Evolutionary conservation across 2,797 vertebrate genomes (phyloP).

Genomic region (Leptatherina wallacei): DNA sequence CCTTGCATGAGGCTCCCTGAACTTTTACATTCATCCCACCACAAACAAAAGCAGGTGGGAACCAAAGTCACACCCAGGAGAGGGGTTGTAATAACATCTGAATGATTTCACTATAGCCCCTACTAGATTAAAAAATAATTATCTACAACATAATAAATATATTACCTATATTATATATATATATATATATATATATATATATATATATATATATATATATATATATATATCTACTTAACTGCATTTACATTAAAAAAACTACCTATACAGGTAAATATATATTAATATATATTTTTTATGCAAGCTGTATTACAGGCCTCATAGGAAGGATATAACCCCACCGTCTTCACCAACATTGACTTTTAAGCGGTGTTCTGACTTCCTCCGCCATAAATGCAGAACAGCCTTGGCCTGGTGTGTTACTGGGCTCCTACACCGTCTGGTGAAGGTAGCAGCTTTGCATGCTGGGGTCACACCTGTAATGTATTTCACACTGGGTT

Average conservation of each 20-base stretch:
- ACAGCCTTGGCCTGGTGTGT: constrained; percentile 57
- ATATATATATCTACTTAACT: neutral
- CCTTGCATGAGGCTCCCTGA: neutral
- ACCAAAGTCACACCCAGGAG: neutral
- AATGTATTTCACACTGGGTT: constrained; percentile 78
- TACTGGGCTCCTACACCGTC: constrained; percentile 72
- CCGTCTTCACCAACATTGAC: neutral
- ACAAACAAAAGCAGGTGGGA: neutral
- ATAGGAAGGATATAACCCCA: neutral
- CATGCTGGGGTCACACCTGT: constrained; percentile 81
- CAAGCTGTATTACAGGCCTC: neutral
- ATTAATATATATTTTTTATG: neutral
- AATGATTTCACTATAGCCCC: neutral
- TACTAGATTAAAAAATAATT: neutral
- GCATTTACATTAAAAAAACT: neutral
- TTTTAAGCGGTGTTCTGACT: constrained; percentile 26
- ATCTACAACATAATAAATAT: neutral
- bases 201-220: too few relatives aligned
- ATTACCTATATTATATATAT: neutral
- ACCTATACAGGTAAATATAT: neutral
- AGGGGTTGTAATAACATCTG: neutral
- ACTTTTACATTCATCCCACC: neutral
- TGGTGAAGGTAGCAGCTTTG: constrained; percentile 73
- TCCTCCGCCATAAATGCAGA: constrained; percentile 28
- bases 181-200: too few relatives aligned